Evolutionary conservation across 2,113 vertebrate genomes (phyloP), one percentile per base, ranked within the genome.

Genomic region (Numida meleagris): DNA sequence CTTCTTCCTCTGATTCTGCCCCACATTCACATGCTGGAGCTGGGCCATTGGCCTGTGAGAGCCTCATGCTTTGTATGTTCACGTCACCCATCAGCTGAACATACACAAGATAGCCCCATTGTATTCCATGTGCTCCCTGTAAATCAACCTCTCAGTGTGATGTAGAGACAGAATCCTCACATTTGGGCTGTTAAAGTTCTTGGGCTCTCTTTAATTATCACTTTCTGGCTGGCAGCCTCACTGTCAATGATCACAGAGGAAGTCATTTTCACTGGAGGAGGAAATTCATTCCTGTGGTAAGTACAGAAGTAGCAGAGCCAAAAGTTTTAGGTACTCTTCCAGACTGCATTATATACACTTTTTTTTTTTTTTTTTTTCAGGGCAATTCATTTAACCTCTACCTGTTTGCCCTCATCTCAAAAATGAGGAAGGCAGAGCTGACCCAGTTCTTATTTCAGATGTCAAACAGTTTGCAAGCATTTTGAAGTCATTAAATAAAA

Each of bases 401-500:
- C 67, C 89, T 93, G 87, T 91, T 87, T 95, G 85, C 88, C 79
- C 82, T 80, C 75, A 15, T 59, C 91, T 78, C 91, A 48, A 12
- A 86, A 96, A 96, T 1, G 85, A 94, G 91, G 94, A 48, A 81
- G 95, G 96, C 93, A 95, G 95, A 66, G 15, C 91, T 77, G 94
- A 94, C 91, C 91, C 88, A 91, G 79, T 95, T 95, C 88, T 91
- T 43, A 42, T 58, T 72, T 67, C 77, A 58, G 24, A 53, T 24
- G 36, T 31, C 5, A 5, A 75, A 63, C 0, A 1, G 40, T 58
- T 89, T 75, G 38, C 53, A 36, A 95, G 89, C 68, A 21, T 80
- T 95, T 82, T 83, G 91, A 82, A 82, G 79, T 31, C 59, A 66
- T 77, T 73, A 87, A 94, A 85, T 85, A 38, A 77, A 91, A 93